Evolutionary conservation across 2,888 invertebrate genomes (phyloP).

Genomic region (Lasioglossum calceatum): DNA sequence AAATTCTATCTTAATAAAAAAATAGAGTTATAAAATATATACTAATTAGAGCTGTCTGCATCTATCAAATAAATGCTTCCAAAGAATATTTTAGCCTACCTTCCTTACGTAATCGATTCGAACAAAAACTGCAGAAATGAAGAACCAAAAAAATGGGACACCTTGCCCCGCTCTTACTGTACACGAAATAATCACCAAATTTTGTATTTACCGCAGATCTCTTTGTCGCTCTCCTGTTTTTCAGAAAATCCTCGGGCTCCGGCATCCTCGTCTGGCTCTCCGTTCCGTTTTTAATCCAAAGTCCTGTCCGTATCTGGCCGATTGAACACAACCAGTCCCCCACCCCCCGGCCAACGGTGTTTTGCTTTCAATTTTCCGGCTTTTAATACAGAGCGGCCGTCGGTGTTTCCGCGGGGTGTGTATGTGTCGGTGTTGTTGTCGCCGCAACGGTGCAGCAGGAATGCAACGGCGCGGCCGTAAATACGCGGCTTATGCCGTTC

Average conservation of each 20-base stretch:
- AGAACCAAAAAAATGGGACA: neutral
- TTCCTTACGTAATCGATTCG: neutral
- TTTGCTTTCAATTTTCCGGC: constrained; percentile 77
- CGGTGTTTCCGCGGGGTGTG: constrained; percentile 47
- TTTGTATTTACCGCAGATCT: neutral
- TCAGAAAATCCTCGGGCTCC: neutral
- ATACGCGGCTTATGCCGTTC: constrained; percentile 62
- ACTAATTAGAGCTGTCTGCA: too few species aligned
- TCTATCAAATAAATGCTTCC: neutral
- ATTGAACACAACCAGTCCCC: constrained; percentile 53
- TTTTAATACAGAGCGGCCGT: constrained; percentile 70
- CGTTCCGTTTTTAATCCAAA: neutral
- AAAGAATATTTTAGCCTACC: neutral
- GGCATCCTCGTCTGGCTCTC: neutral
- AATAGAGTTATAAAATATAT: too few species aligned
- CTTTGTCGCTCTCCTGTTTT: neutral
- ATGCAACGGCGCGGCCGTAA: constrained; percentile 50
- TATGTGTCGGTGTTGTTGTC: constrained; percentile 22
- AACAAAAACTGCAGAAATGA: neutral
- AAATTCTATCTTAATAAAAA: too few species aligned
- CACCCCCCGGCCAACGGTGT: constrained; percentile 52
- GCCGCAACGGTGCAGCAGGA: constrained; percentile 25
- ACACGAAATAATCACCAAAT: neutral
- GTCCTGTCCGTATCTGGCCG: constrained; percentile 41
- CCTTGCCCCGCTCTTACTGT: neutral